These are phyloP conservation scores for Amphiduros pacificus DNA, from an alignment of 2,888 invertebrate genomes.

Conservation along the genomic window DNA sequence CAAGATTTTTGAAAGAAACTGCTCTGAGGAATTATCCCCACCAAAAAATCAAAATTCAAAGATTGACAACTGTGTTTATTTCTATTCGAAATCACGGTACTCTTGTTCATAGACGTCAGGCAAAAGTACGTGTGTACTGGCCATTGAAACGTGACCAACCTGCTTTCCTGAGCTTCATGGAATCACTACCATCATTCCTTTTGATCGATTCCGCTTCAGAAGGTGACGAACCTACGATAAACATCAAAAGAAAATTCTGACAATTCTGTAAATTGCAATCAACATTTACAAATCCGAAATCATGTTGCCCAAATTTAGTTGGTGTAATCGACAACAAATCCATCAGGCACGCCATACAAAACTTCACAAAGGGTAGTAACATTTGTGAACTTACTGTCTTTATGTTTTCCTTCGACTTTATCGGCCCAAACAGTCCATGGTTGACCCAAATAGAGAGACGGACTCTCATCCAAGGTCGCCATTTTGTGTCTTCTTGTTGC, in stretches of 20 bases:
- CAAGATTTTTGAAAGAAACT: no score
- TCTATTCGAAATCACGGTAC: no score
- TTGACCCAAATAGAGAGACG: conserved; percentile 58
- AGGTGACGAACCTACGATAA: conserved; percentile 11
- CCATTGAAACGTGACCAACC: no score
- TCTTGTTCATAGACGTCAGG: no score
- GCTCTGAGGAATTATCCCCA: no score
- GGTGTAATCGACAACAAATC: background rate
- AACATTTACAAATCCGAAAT: conserved; percentile 15
- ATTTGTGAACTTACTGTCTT: conserved; percentile 19
- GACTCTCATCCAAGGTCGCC: conserved; percentile 60
- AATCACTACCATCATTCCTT: conserved; percentile 38
- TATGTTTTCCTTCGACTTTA: conserved; percentile 26
- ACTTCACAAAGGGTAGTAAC: background rate
- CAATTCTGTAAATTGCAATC: conserved; percentile 12
- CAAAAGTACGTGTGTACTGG: no score
- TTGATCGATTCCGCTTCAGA: conserved; percentile 2
- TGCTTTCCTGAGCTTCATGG: conserved; percentile 50
- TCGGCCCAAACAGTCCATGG: conserved; percentile 57
- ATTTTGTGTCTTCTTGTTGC: conserved; percentile 59
- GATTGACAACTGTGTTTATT: no score
- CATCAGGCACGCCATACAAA: no score
- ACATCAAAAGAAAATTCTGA: conserved; percentile 10
- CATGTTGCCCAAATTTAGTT: conserved; percentile 12
- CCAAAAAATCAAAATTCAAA: no score